Evolutionary conservation across 2,888 invertebrate genomes (phyloP).

Genomic region (Thysanoteuthis rhombus): DNA sequence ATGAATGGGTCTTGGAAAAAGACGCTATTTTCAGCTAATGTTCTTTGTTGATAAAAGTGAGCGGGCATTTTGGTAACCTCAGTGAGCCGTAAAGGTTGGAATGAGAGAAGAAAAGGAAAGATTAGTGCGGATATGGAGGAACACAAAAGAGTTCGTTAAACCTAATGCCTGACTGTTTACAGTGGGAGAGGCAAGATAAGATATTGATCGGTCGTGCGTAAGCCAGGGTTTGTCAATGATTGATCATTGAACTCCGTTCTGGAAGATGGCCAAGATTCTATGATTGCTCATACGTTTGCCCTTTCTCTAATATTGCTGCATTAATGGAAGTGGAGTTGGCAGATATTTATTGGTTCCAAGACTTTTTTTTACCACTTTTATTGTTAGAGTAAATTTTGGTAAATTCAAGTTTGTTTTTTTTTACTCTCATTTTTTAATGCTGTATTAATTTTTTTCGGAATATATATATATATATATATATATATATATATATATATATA

Average conservation of each 20-base stretch:
- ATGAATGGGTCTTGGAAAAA: background rate
- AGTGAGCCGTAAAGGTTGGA: background rate
- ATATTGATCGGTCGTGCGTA: background rate
- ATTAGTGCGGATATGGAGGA: background rate
- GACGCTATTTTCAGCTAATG: background rate
- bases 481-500: too few relatives aligned
- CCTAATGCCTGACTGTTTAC: background rate
- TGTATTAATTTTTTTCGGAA: too few relatives aligned
- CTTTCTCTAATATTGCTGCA: background rate
- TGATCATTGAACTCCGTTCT: background rate
- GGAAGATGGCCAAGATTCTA: background rate
- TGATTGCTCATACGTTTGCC: background rate
- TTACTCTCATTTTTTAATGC: too few relatives aligned
- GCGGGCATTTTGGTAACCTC: background rate
- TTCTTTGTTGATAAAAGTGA: background rate
- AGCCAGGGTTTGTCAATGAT: slow-evolving; percentile 12
- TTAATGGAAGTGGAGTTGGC: background rate
- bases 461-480: too few relatives aligned
- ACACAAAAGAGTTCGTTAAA: slow-evolving; percentile 12
- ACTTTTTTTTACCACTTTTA: background rate
- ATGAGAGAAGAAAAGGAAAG: background rate
- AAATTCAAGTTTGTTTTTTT: too few relatives aligned
- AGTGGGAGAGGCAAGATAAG: background rate
- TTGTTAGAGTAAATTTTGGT: too few relatives aligned
- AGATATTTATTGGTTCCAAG: background rate